phyloP scores from a whole-genome alignment of 2,113 vertebrate species.

The Steatornis caripensis region DNA sequence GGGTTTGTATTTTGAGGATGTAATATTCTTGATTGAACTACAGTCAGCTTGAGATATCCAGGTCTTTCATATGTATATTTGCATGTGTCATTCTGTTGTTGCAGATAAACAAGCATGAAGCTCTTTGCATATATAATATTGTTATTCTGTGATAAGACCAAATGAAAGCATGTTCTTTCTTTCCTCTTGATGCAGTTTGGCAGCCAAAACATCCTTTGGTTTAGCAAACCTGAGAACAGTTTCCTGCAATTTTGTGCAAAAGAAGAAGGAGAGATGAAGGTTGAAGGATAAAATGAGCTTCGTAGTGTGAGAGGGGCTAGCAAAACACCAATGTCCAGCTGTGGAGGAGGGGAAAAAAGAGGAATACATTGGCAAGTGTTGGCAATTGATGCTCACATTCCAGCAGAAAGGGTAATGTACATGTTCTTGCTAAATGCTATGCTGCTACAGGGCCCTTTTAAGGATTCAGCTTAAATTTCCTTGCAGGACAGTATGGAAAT shows the following conservation, averaged over 20 bases:
- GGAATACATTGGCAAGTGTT: fast-evolving
- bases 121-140: conserved; percentile 31
- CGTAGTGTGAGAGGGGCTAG: background rate
- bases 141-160: conserved; percentile 17
- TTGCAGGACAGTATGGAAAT: background rate
- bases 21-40: conserved; percentile 5
- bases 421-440: background rate
- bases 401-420: background rate
- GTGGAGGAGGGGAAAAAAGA: background rate
- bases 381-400: background rate
- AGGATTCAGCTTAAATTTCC: background rate
- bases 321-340: background rate
- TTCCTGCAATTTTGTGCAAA: background rate
- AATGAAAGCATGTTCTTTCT: background rate
- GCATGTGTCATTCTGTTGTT: conserved; percentile 1
- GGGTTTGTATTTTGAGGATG: background rate
- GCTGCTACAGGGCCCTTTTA: background rate
- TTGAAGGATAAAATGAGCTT: background rate
- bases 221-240: conserved; percentile 1
- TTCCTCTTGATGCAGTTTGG: background rate
- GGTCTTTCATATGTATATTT: conserved; percentile 31
- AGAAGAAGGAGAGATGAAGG: background rate
- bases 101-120: background rate
- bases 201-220: conserved; percentile 9
- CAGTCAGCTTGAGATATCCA: background rate